phyloP scores from a whole-genome alignment of 2,797 vertebrate species.

The Valencia hispanica region DNA sequence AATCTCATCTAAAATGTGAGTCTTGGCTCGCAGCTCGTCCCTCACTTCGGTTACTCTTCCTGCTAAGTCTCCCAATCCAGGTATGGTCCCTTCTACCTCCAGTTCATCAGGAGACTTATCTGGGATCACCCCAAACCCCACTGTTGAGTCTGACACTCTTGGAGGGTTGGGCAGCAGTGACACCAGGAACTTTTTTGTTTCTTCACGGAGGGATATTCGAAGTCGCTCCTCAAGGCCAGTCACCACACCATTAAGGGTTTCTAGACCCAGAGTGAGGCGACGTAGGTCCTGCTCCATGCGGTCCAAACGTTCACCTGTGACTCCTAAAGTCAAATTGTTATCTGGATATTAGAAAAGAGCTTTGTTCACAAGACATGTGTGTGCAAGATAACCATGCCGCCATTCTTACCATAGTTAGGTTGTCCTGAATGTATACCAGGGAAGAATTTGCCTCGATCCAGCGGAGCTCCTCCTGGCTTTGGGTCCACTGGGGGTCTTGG shows the following conservation, averaged over 20 bases:
- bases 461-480: slow-evolving; percentile 73
- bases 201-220: slow-evolving; percentile 85
- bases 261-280: slow-evolving; percentile 87
- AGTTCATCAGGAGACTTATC: slow-evolving; percentile 83
- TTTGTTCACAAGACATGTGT: neutral
- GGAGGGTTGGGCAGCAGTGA: slow-evolving; percentile 82
- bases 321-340: slow-evolving; percentile 78
- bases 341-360: slow-evolving; percentile 70
- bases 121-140: slow-evolving; percentile 89
- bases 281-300: slow-evolving; percentile 90
- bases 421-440: slow-evolving; percentile 76
- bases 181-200: slow-evolving; percentile 87
- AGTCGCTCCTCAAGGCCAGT: slow-evolving; percentile 86
- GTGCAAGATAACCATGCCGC: neutral
- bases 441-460: slow-evolving; percentile 77
- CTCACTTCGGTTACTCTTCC: slow-evolving; percentile 92
- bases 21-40: slow-evolving; percentile 88
- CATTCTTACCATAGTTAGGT: slow-evolving; percentile 81
- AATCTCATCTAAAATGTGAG: slow-evolving; percentile 88
- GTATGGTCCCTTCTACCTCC: slow-evolving; percentile 77
- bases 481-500: slow-evolving; percentile 77
- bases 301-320: slow-evolving; percentile 90
- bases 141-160: slow-evolving; percentile 70
- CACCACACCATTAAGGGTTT: slow-evolving; percentile 86
- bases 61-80: slow-evolving; percentile 86